Percentiles rank a stretch among this genome's conserved stretches.
These are phyloP conservation scores for Onychomys leucogaster DNA, from an alignment of 2,797 vertebrate genomes.

Conservation along the genomic window DNA sequence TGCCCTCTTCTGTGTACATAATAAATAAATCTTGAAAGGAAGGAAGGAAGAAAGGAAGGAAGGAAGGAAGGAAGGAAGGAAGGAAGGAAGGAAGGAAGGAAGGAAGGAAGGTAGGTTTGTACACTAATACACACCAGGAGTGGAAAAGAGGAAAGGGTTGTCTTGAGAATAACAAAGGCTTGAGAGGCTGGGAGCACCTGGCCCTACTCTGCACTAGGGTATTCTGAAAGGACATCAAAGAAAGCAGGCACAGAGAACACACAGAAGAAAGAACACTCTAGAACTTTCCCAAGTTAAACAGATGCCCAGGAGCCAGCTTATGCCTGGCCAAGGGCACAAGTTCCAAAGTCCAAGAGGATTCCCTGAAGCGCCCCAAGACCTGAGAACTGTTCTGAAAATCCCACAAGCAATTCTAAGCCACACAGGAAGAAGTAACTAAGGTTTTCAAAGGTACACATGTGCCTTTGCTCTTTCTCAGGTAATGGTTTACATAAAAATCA, in stretches of 20 bases:
- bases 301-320: neutral
- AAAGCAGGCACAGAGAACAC: neutral
- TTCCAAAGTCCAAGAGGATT: neutral
- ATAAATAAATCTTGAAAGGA: too few relatives aligned
- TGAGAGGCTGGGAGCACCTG: neutral
- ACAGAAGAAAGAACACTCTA: neutral
- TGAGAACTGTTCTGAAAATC: neutral
- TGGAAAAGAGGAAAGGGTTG: neutral
- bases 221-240: constrained; percentile 21
- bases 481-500: constrained; percentile 27
- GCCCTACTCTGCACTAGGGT: neutral
- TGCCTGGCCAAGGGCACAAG: neutral
- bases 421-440: neutral
- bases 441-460: constrained; percentile 2
- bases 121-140: neutral
- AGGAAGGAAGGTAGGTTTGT: too few relatives aligned
- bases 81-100: too few relatives aligned
- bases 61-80: too few relatives aligned
- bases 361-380: neutral
- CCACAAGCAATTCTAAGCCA: constrained; percentile 44
- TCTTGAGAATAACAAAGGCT: constrained; percentile 14
- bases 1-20: too few relatives aligned
- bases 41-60: too few relatives aligned
- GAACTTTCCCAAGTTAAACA: constrained; percentile 29
- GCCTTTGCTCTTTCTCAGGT: constrained; percentile 4